Evolutionary conservation across 2,797 vertebrate genomes (phyloP), one percentile per base, ranked within the genome.

Genomic region (Knipowitschia caucasica): DNA sequence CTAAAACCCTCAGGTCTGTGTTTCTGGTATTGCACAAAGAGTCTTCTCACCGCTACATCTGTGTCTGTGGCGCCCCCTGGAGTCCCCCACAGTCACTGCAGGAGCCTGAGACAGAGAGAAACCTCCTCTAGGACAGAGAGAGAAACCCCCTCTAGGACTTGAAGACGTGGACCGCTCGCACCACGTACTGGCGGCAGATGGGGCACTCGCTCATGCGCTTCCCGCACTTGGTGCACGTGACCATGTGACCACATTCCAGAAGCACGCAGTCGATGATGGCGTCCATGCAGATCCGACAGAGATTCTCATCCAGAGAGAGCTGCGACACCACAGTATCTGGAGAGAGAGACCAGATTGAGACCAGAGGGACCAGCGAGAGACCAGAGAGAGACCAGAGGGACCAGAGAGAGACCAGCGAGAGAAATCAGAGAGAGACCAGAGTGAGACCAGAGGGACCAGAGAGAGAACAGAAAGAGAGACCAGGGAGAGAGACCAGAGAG

Each of bases 271-370:
- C 96, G 2, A 99, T 99, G 58, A 94, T 77, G 0, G 95, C 95
- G 0, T 99, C 97, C 97, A 99, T 99, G 89, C 97, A 99, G 88
- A 99, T 99, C 40, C 95, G 91, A 59, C 97, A 99, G 69, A 98
- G 80, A 87, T 94, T 94, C 39, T 99, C 95, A 25, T 99, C 96
- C 0, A 93, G 89, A 0, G 89, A 89, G 82, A 95, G 87, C 77
- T 92, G 94, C 64, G 91, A 82, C 75, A 88, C 91, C 70, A 94
- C 92, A 0, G 88, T 90, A 55, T 94, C 96, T 98, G 91, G 3
- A 1, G 21, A 5, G 87, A 2, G 6, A 87, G 87, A 39, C 2
- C 14, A 52, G 25, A 47, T 38, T 27, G 17, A 31, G 7, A 29
- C 17, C 3, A 36, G 17, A 3, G 17, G 35, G n/a, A n/a, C n/a